Evolutionary conservation across 2,113 vertebrate genomes (phyloP), one percentile per base, ranked within the genome.

Genomic region (Nanorana parkeri): DNA sequence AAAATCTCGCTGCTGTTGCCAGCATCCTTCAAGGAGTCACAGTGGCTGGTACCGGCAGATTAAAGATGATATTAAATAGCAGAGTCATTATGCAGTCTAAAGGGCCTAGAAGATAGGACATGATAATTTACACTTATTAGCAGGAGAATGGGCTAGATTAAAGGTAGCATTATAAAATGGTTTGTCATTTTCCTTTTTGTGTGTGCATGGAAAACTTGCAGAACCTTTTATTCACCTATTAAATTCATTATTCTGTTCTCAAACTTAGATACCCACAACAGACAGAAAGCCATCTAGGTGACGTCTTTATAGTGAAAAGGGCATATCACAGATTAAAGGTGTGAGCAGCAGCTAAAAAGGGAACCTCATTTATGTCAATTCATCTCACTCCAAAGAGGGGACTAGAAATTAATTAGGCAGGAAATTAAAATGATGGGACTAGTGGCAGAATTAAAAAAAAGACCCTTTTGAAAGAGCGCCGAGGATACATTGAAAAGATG

Each of bases 81-180:
- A 36, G 83, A 85, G 86, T 87, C 89, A 93, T 94, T 93, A 88
- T 92, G 56, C 84, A 85, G 74, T 76, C 85, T 86, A 93, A 94
- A 93, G 90, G 86, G 89, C 87, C 88, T 85, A 89, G 85, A 89
- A 94, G 93, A 93, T 91, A 88, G 91, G 93, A 87, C 77, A 76
- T 87, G 85, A 92, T 94, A 94, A 94, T 94, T 94, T 93, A 88
- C 85, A 85, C 87, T 92, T 89, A 94, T 94, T 93, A 94, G 87
- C 61, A 88, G 87, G 84, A 92, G 91, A 94, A 94, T 93, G 89
- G 78, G 82, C 90, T 91, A 94, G 94, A 94, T 94, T 94, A 94
- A 94, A 94, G 93, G 93, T 92, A 94, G 90, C 92, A 93, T 90
- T 92, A 90, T 90, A 92, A 91, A 94, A 94, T 91, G 92, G 91